Percentiles rank a stretch among this genome's conserved stretches.
These are phyloP conservation scores for Myotis myotis DNA, from an alignment of 2,797 vertebrate genomes.

Conservation along the genomic window DNA sequence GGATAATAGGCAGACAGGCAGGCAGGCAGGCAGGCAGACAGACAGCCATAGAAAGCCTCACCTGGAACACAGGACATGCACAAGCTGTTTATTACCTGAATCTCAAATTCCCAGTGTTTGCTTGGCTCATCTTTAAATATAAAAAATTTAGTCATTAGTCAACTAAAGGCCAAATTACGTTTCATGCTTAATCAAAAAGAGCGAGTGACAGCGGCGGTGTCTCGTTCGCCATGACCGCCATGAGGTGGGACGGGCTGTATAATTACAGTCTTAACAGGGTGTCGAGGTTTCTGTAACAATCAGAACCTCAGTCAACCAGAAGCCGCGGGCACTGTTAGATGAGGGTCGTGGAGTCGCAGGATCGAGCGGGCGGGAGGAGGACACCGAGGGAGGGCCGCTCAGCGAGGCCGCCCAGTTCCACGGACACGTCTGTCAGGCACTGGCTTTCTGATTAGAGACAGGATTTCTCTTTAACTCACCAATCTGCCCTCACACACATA, in stretches of 20 bases:
- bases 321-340: neutral
- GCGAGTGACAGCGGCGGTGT: neutral
- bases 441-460: conserved; percentile 27
- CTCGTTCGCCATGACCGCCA: neutral
- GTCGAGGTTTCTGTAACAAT: conserved; percentile 38
- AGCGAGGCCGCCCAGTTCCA: neutral
- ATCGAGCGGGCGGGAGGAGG: neutral
- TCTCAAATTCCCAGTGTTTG: neutral
- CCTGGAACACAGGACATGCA: neutral
- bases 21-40: neutral
- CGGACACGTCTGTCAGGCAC: neutral
- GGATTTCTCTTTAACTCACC: conserved; percentile 1
- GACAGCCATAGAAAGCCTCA: neutral
- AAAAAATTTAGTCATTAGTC: conserved; percentile 21
- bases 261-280: conserved; percentile 58
- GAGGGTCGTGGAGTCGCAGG: neutral
- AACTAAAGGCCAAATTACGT: neutral
- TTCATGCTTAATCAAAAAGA: conserved; percentile 19
- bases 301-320: conserved; percentile 7
- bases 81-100: neutral
- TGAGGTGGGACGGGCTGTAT: conserved; percentile 5
- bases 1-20: neutral
- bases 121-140: neutral
- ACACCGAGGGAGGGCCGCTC: rapidly evolving
- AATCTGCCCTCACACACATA: neutral